These are phyloP conservation scores for Phragmatobia fuliginosa DNA, from an alignment of 2,888 invertebrate species.

Conservation along the genomic window DNA sequence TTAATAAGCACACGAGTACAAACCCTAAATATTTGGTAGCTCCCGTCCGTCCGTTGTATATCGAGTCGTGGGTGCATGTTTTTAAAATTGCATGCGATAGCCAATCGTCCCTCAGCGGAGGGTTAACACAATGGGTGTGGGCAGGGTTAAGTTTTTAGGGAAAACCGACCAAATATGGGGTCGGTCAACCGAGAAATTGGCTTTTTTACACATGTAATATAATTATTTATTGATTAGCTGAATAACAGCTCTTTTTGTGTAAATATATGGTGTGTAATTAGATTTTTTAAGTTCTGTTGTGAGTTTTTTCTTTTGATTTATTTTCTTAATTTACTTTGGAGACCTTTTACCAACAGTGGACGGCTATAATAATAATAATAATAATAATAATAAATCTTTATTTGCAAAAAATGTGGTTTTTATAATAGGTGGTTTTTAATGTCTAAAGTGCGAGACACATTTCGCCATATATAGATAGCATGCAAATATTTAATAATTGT, in stretches of 20 bases:
- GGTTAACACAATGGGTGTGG: conserved; percentile 59
- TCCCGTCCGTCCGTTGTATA: conserved; percentile 2
- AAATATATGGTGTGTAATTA: neutral
- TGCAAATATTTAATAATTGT: too few species aligned
- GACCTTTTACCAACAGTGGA: too few species aligned
- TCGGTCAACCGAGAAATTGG: conserved; percentile 64
- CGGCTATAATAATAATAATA: too few species aligned
- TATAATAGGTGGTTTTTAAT: too few species aligned
- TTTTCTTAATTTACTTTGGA: too few species aligned
- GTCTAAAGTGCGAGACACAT: too few species aligned
- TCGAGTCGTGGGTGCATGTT: conserved; percentile 32
- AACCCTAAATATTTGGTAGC: conserved; percentile 6
- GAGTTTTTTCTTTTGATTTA: too few species aligned
- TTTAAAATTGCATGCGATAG: conserved; percentile 44
- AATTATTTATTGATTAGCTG: conserved; percentile 28
- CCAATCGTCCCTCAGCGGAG: conserved; percentile 56
- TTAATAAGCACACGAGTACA: neutral
- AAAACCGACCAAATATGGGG: conserved; percentile 60
- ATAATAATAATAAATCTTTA: too few species aligned
- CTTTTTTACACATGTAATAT: conserved; percentile 47
- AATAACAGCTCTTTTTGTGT: too few species aligned
- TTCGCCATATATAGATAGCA: too few species aligned
- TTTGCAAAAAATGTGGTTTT: too few species aligned
- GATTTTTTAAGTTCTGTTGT: neutral
- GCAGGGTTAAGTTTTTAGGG: conserved; percentile 68